phyloP scores from a whole-genome alignment of 2,797 vertebrate species.

The Micromesistius poutassou region DNA sequence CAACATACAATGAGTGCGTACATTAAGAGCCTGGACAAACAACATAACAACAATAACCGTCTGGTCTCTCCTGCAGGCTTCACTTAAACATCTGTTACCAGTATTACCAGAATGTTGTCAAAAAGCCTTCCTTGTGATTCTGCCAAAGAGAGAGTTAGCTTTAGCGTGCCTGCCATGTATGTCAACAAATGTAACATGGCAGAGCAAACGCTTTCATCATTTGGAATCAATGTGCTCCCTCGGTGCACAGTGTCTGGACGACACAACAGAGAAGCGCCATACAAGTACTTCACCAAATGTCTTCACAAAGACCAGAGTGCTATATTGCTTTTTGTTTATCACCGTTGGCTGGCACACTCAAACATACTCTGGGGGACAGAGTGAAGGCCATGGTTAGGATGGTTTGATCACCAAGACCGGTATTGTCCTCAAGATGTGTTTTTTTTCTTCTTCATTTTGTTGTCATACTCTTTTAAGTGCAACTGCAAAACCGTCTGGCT shows the following conservation, averaged over 20 bases:
- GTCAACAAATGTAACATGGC: background rate
- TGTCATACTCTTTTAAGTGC: background rate
- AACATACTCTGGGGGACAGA: too few species aligned
- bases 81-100: too few species aligned
- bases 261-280: background rate
- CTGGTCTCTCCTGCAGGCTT: too few species aligned
- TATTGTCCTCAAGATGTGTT: background rate
- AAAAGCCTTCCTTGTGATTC: too few species aligned
- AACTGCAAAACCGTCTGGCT: background rate
- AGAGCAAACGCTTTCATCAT: background rate
- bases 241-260: background rate
- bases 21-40: too few species aligned
- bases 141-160: too few species aligned
- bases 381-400: background rate
- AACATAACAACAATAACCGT: too few species aligned
- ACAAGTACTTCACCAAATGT: background rate
- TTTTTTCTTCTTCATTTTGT: too few species aligned
- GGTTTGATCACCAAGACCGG: too few species aligned
- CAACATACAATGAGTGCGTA: too few species aligned
- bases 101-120: too few species aligned
- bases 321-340: background rate
- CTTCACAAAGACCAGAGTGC: background rate
- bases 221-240: background rate
- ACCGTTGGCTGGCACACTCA: background rate
- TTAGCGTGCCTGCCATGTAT: background rate